Evolutionary conservation across 1,140 invertebrate genomes (phyloP), one percentile per base, ranked within the genome.

Genomic region (Coptotermes formosanus): DNA sequence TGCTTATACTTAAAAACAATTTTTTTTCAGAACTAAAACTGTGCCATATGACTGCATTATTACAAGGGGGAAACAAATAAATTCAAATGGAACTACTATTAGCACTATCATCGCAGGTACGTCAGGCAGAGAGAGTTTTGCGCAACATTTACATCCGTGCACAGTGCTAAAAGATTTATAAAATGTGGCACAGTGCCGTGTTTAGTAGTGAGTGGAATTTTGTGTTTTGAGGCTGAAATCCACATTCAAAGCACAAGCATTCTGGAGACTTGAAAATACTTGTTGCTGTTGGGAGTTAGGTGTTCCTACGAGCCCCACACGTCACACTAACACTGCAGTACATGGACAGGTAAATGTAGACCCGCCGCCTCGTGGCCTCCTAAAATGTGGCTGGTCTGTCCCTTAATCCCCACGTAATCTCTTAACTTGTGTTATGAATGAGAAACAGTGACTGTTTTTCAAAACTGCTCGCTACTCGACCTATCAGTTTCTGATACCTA

Each of bases 151-250:
- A 30, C 64, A 25, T 30, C 30, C 8, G 64, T 2, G n/a, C 9
- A 75, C n/a, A 75, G 25, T 14, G 30, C 64, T 75, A 75, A 75
- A 75, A 75, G 25, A 75, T 75, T 75, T 75, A 75, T 30, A 25
- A 75, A 3, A 11, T 7, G 0, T 16, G 64, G 52, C 52, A 55
- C 6, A 16, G 14, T 55, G 21, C 0, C 64, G 9, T 75, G 64
- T 30, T 75, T 75, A 75, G 64, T 75, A 30, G 64, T 75, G 64
- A 75, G 64, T 75, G 64, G 64, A 75, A 75, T 75, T 75, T 75
- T 75, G 64, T 75, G 64, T 75, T 75, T 75, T 75, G 64, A 75
- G 64, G 64, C 64, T 30, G 64, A 30, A 30, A 75, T 75, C n/a
- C 25, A 25, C 64, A 25, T n/a, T n/a, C 64, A 75, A 55, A 55